These are phyloP conservation scores for Bombus affinis DNA, from an alignment of 1,140 invertebrate genomes.

Conservation along the genomic window DNA sequence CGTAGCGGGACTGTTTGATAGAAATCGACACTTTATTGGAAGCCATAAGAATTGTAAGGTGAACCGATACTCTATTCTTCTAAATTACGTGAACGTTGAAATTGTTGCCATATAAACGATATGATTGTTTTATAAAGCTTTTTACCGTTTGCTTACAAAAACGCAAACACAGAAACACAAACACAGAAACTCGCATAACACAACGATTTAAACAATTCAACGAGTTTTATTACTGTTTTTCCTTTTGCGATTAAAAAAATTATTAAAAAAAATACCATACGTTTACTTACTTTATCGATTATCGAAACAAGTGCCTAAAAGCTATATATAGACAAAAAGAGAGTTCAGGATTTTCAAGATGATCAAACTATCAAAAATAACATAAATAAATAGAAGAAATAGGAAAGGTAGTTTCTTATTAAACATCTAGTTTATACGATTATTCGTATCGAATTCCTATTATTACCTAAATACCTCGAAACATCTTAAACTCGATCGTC, in stretches of 20 bases:
- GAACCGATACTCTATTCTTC: not conserved
- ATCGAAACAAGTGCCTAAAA: too few relatives aligned
- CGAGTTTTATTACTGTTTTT: not conserved
- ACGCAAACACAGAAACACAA: too few relatives aligned
- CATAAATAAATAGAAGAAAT: not conserved
- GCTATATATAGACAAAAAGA: too few relatives aligned
- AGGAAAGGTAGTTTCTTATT: not conserved
- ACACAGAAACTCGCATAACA: too few relatives aligned
- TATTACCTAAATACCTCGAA: not conserved
- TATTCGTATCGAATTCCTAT: not conserved
- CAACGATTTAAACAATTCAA: too few relatives aligned
- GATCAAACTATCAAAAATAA: not conserved
- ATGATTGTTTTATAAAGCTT: too few relatives aligned
- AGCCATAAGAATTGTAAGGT: not conserved
- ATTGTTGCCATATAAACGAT: too few relatives aligned
- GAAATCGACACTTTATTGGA: not conserved
- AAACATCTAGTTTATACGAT: not conserved
- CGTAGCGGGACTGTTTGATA: not conserved
- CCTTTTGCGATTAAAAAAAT: not conserved
- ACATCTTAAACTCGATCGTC: too few relatives aligned
- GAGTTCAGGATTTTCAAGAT: rapidly evolving
- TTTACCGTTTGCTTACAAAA: too few relatives aligned
- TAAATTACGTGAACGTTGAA: too few relatives aligned
- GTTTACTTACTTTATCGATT: too few relatives aligned
- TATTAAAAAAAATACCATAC: too few relatives aligned